A percentile compares a stretch with the other conserved stretches of the same genome.
Evolutionary conservation across 2,797 vertebrate genomes (phyloP).

Genomic region (Gastrophryne carolinensis): DNA sequence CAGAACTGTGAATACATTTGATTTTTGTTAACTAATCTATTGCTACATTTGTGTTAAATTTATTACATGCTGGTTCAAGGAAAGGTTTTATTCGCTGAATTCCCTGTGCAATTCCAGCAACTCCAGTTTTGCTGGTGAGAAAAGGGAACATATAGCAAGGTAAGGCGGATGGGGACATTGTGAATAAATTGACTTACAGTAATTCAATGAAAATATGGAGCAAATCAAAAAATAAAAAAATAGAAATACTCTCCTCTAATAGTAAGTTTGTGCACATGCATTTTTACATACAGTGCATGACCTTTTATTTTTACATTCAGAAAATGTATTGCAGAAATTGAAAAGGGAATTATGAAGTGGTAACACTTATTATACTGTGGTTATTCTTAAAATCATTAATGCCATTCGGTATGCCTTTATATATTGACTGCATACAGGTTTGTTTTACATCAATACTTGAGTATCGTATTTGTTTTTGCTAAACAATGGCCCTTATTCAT

Average conservation of each 20-base stretch:
- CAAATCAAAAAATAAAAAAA: neutral
- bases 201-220: neutral
- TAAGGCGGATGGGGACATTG: neutral
- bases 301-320: neutral
- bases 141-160: neutral
- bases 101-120: conserved; percentile 15
- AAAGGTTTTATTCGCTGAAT: conserved; percentile 26
- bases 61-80: conserved; percentile 22
- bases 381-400: no score
- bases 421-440: no score
- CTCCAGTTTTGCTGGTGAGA: neutral
- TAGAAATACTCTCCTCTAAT: neutral
- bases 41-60: conserved; percentile 13
- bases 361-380: no score
- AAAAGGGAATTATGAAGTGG: no score
- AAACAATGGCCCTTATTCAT: no score
- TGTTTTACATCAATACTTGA: no score
- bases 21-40: conserved; percentile 16
- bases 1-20: conserved; percentile 9
- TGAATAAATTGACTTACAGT: neutral
- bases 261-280: neutral
- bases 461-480: no score
- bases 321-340: neutral
- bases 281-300: no score
- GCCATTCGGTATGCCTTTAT: no score